These are phyloP conservation scores for Peromyscus melanophrys DNA, from an alignment of 2,797 vertebrate genomes.

Conservation along the genomic window DNA sequence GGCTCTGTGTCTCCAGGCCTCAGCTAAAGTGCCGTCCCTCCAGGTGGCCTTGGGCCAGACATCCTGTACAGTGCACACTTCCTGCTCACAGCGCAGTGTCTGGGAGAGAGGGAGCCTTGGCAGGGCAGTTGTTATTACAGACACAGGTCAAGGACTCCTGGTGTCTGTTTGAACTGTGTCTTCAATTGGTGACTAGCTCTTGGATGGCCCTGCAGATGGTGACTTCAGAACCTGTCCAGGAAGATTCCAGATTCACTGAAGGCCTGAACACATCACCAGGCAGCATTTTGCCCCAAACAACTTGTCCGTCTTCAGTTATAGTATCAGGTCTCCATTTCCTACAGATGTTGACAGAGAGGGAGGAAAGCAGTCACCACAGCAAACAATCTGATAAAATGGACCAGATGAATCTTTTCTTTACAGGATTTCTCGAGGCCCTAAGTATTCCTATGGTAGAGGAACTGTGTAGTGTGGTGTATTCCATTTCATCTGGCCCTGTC, in stretches of 20 bases:
- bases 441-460: accelerated
- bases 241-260: not conserved
- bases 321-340: accelerated
- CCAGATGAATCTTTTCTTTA: not conserved
- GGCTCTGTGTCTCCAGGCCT: not conserved
- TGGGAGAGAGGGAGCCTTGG: not conserved
- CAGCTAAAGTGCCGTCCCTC: not conserved
- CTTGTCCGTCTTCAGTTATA: not conserved
- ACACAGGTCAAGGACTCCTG: not conserved
- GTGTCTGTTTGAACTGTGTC: not conserved
- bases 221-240: not conserved
- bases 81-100: not conserved
- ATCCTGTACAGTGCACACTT: not conserved
- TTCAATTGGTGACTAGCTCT: not conserved
- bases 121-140: accelerated
- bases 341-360: too few species aligned
- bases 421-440: not conserved
- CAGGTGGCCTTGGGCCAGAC: not conserved
- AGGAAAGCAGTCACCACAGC: accelerated
- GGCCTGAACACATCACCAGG: accelerated
- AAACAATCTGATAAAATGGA: not conserved
- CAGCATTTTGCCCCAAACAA: not conserved
- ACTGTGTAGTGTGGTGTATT: accelerated
- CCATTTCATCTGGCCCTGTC: not conserved
- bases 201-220: too few species aligned